phyloP scores from a whole-genome alignment of 2,888 invertebrate genomes.

The Strigamia transsilvanica region DNA sequence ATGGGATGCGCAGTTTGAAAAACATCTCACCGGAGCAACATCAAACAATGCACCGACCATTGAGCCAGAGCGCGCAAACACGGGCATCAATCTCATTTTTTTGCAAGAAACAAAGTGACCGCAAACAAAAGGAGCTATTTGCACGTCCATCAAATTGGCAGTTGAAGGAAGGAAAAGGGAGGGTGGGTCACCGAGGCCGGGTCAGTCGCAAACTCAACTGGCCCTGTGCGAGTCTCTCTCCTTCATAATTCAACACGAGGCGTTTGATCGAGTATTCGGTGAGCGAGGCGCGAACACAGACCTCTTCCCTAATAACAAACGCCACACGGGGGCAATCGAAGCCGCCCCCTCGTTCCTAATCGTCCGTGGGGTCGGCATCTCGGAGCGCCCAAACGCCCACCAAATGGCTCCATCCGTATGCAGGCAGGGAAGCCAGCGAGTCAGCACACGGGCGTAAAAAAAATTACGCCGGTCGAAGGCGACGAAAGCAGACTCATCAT shows the following conservation, averaged over 20 bases:
- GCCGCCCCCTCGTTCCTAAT: constrained; percentile 17
- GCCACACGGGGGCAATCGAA: constrained; percentile 46
- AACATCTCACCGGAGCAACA: neutral
- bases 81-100: neutral
- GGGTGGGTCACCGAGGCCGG: neutral
- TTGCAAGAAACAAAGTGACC: neutral
- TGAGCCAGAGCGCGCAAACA: neutral
- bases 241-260: constrained; percentile 44
- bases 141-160: constrained; percentile 23
- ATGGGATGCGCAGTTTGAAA: too few relatives aligned
- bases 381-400: neutral
- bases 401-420: constrained; percentile 25
- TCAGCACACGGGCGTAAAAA: neutral
- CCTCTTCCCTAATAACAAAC: constrained; percentile 19
- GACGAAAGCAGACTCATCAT: constrained; percentile 29
- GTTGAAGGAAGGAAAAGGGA: neutral
- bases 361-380: constrained; percentile 29
- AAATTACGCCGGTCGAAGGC: constrained; percentile 14
- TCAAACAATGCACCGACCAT: too few relatives aligned
- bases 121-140: neutral
- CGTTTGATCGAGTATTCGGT: constrained; percentile 45
- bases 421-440: neutral
- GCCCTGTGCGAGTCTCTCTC: neutral
- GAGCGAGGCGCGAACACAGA: constrained; percentile 36
- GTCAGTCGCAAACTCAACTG: neutral